These are phyloP conservation scores for Fulmarus glacialis DNA, from an alignment of 2,113 vertebrate species.

Conservation along the genomic window DNA sequence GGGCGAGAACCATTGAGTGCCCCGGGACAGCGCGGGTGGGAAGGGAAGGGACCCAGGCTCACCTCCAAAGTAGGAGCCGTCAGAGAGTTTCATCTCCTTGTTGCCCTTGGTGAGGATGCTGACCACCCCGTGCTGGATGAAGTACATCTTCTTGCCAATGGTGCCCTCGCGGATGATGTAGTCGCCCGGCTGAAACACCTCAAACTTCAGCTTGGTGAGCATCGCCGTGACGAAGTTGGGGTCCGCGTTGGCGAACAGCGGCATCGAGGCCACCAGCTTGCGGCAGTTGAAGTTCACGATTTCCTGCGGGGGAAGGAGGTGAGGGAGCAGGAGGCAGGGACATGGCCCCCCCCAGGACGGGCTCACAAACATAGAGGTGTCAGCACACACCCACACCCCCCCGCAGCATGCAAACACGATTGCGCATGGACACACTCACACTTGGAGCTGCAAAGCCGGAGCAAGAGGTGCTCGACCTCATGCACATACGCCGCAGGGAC, in stretches of 20 bases:
- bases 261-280: conserved; percentile 98
- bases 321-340: not conserved
- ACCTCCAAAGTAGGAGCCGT: conserved; percentile 96
- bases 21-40: accelerated
- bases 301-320: conserved; percentile 75
- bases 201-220: conserved; percentile 96
- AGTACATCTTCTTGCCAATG: conserved; percentile 99
- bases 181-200: conserved; percentile 94
- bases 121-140: conserved; percentile 96
- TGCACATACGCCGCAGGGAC: not conserved
- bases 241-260: conserved; percentile 94
- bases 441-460: accelerated
- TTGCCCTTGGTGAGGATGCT: conserved; percentile 92
- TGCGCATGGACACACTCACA: accelerated
- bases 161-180: conserved; percentile 96
- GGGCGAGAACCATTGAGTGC: accelerated
- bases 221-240: conserved; percentile 97
- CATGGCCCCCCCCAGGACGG: accelerated
- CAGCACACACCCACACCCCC: not conserved
- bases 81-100: conserved; percentile 94
- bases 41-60: accelerated
- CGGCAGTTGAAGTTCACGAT: conserved; percentile 98
- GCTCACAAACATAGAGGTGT: too few relatives aligned
- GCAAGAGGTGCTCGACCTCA: not conserved
- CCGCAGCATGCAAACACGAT: not conserved